These are phyloP conservation scores for Phragmatobia fuliginosa DNA, from an alignment of 2,888 invertebrate genomes.

Conservation along the genomic window DNA sequence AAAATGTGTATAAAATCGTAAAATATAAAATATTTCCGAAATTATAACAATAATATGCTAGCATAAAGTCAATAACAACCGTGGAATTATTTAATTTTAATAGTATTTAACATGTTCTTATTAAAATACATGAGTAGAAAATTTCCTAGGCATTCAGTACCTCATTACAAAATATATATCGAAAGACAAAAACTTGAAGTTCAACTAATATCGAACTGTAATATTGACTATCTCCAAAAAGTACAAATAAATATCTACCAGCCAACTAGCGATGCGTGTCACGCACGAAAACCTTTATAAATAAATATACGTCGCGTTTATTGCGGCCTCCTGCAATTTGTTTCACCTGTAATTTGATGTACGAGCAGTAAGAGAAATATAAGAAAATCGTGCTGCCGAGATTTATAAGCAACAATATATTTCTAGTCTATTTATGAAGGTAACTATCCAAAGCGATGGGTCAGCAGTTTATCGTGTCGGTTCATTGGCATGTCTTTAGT, in stretches of 20 bases:
- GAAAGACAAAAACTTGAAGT: neutral
- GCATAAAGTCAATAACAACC: too few species aligned
- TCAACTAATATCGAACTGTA: neutral
- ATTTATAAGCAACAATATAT: constrained; percentile 45
- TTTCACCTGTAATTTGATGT: constrained; percentile 80
- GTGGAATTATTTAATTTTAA: too few species aligned
- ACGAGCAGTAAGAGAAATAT: constrained; percentile 56
- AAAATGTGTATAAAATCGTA: too few species aligned
- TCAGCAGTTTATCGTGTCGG: constrained; percentile 42
- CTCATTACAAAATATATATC: too few species aligned
- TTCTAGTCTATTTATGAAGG: constrained; percentile 47
- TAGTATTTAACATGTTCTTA: too few species aligned
- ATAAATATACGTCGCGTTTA: constrained; percentile 75
- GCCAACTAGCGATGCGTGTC: constrained; percentile 56
- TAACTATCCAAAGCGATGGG: constrained; percentile 31
- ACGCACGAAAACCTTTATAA: constrained; percentile 66
- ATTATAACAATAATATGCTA: too few species aligned
- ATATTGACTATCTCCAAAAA: neutral
- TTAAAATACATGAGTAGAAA: too few species aligned
- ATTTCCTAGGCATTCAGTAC: too few species aligned
- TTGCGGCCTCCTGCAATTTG: constrained; percentile 71
- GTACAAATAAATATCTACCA: constrained; percentile 33
- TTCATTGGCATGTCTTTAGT: constrained; percentile 48
- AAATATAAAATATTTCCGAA: too few species aligned
- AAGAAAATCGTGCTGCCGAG: constrained; percentile 47